Percentiles rank a stretch among this genome's conserved stretches.
These are phyloP conservation scores for Muscicapa comitata DNA, from an alignment of 2,797 vertebrate species.

Conservation along the genomic window DNA sequence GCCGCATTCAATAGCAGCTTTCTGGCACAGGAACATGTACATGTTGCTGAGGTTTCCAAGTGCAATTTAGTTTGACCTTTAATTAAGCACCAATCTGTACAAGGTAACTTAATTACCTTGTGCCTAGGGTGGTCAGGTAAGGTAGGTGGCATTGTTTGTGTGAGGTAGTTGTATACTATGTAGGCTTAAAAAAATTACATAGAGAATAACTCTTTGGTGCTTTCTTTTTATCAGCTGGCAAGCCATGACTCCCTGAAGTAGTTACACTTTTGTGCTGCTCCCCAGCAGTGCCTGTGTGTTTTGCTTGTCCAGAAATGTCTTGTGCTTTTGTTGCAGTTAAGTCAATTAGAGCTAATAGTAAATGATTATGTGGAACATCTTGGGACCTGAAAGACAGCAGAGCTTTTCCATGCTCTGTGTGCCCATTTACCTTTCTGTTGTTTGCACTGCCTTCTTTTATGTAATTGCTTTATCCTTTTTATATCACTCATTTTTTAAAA, in stretches of 20 bases:
- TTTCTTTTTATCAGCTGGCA: conserved; percentile 16
- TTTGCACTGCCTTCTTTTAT: not conserved
- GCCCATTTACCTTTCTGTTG: not conserved
- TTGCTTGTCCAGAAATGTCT: not conserved
- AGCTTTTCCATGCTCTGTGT: not conserved
- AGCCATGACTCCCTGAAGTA: not conserved
- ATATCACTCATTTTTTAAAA: not conserved
- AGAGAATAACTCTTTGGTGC: not conserved
- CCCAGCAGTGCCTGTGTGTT: not conserved
- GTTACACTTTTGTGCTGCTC: not conserved
- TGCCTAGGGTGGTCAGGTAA: not conserved
- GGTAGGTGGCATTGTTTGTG: not conserved
- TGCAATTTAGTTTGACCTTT: conserved; percentile 4
- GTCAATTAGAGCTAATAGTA: conserved; percentile 14
- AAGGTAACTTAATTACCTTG: not conserved
- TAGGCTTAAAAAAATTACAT: not conserved
- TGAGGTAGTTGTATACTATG: not conserved
- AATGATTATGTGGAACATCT: not conserved
- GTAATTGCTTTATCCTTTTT: not conserved
- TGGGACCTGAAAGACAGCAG: not conserved
- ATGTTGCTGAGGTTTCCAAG: not conserved
- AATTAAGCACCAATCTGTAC: not conserved
- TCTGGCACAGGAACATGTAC: not conserved
- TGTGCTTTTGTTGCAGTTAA: conserved; percentile 6
- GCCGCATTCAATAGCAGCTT: not conserved